Evolutionary conservation across 2,888 invertebrate genomes (phyloP).

Genomic region (Pyrocoelia pectoralis): DNA sequence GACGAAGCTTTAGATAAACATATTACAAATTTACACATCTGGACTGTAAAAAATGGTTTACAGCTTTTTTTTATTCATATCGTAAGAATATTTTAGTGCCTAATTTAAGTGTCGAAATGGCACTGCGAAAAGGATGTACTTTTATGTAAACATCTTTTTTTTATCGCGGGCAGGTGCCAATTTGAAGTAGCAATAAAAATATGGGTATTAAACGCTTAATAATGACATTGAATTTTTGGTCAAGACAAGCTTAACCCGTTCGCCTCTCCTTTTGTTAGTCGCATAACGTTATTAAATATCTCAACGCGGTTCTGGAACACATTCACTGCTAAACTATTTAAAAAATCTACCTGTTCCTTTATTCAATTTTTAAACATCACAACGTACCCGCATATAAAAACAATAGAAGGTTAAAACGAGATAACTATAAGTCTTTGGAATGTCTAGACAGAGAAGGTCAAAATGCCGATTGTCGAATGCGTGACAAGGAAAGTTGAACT

Average conservation of each 20-base stretch:
- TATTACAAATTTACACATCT: no score
- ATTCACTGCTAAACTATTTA: conserved; percentile 32
- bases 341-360: conserved; percentile 39
- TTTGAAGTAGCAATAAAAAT: no score
- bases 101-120: no score
- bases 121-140: no score
- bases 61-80: no score
- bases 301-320: conserved; percentile 19
- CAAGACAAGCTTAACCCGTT: background rate
- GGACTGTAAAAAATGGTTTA: no score
- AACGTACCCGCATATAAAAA: conserved; percentile 22
- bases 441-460: conserved; percentile 54
- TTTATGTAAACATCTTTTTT: no score
- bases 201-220: conserved; percentile 16
- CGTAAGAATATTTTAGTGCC: no score
- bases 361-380: conserved; percentile 31
- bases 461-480: conserved; percentile 35
- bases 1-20: no score
- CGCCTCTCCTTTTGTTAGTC: conserved; percentile 11
- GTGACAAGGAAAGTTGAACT: conserved; percentile 48
- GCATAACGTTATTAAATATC: conserved; percentile 27
- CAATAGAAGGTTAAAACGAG: conserved; percentile 34
- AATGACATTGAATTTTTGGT: background rate
- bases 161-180: no score
- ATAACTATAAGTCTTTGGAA: conserved; percentile 48